A percentile compares a stretch with the other conserved stretches of the same genome.
Conservation (phyloP, 35 echinoderm and acorn worm genomes). For the Anneissia japonica region DNA sequence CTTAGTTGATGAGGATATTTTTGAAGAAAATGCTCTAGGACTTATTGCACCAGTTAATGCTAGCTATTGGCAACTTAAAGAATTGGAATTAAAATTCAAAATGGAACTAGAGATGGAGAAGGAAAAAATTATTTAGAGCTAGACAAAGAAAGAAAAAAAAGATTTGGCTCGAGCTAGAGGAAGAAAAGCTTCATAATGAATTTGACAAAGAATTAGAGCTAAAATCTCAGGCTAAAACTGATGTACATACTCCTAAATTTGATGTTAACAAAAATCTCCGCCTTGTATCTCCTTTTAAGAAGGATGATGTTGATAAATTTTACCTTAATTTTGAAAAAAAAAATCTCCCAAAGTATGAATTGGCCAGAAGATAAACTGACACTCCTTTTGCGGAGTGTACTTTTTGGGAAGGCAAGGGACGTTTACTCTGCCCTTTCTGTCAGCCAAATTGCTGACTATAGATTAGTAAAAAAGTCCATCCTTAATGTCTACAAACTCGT, state of each 20-base stretch:
- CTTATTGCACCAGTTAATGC: too few species aligned
- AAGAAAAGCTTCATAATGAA: neutral
- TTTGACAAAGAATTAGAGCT: too few species aligned
- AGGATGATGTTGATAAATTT: constrained; percentile 26
- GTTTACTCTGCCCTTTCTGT: constrained; percentile 23
- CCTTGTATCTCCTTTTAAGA: constrained; percentile 20
- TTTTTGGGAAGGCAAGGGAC: constrained; percentile 41
- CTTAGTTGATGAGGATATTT: constrained; percentile 12
- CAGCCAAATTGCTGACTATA: constrained; percentile 32
- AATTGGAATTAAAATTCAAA: too few species aligned
- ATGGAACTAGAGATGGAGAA: neutral
- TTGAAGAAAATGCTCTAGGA: neutral
- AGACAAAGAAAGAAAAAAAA: too few species aligned
- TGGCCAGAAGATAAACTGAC: constrained; percentile 13
- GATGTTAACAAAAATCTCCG: constrained; percentile 17
- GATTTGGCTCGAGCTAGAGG: too few species aligned
- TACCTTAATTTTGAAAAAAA: neutral
- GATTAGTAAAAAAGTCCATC: constrained; percentile 26
- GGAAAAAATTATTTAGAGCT: neutral
- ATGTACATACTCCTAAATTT: constrained; percentile 8
- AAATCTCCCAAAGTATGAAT: constrained; percentile 12
- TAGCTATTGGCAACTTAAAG: too few species aligned
- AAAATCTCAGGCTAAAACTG: too few species aligned
- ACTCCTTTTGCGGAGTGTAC: constrained; percentile 23
- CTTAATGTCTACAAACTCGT: constrained; percentile 50